phyloP scores from a whole-genome alignment of 2,888 invertebrate genomes.

The Drosophila conformis region DNA sequence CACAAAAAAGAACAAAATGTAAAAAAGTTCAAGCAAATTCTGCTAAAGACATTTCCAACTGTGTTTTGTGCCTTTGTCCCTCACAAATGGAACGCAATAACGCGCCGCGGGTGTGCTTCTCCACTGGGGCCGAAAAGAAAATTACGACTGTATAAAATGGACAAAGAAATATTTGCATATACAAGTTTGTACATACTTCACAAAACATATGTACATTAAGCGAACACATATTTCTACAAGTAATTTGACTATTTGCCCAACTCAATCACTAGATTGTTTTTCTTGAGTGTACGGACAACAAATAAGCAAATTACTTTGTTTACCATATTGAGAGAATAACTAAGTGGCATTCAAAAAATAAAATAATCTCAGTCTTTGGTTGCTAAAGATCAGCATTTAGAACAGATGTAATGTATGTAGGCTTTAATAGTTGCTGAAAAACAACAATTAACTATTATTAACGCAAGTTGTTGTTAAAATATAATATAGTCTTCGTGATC shows the following conservation, averaged over 20 bases:
- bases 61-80: constrained; percentile 51
- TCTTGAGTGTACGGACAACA: background rate
- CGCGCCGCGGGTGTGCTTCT: constrained; percentile 49
- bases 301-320: background rate
- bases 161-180: constrained; percentile 26
- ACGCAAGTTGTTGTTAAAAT: background rate
- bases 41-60: constrained; percentile 74
- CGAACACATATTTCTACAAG: background rate
- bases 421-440: background rate
- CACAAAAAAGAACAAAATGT: constrained; percentile 23
- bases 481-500: background rate
- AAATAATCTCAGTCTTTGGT: background rate
- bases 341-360: background rate
- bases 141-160: constrained; percentile 40
- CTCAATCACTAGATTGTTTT: background rate
- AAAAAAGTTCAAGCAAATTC: constrained; percentile 50
- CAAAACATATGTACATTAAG: constrained; percentile 24
- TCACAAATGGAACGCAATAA: constrained; percentile 59
- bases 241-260: constrained; percentile 6
- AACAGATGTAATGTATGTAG: background rate
- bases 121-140: constrained; percentile 21
- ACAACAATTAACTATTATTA: background rate
- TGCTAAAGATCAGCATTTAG: background rate
- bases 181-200: constrained; percentile 4
- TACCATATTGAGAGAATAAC: background rate